Evolutionary conservation across 2,888 invertebrate species (phyloP), one percentile per base, ranked within the genome.

Genomic region (Phlogophora meticulosa): DNA sequence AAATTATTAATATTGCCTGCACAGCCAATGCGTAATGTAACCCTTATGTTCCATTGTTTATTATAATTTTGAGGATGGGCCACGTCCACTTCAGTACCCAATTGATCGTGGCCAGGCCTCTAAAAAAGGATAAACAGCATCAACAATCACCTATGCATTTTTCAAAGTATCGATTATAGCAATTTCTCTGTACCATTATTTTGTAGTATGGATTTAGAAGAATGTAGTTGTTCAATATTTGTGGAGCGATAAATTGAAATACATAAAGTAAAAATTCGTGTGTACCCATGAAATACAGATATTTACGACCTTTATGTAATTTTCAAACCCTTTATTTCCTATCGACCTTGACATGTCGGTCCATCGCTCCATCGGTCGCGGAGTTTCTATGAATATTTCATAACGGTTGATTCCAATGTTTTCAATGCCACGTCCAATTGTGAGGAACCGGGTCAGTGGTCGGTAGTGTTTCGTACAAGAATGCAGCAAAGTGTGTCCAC

Each of bases 381-480:
- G 74, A 74, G 75, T 90, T 89, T 90, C 88, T 84, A 88, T 87
- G 81, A 82, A 82, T 83, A 85, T 92, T 92, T 85, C 88, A 85
- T 88, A 88, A 91, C 71, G 62, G 59, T 66, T 56, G 75, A 88
- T 82, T 84, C 82, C 80, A 88, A 89, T 87, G 78, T 76, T 86
- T 89, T 92, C 92, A 94, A 93, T 91, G 93, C 85, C 92, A 87
- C 68, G 68, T 76, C 78, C 73, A 81, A 87, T 87, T 80, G 83
- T 85, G 64, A 55, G 65, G 71, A 90, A 87, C 80, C 80, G 80
- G 90, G 91, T 87, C 91, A 88, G 82, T 80, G 72, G 80, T 77
- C 67, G 69, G 55, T 43, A 77, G 51, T 42, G 69, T 76, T 75
- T 76, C 76, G 81, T 80, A 76, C 45, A 64, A 82, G 78, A 81